A percentile compares a stretch with the other conserved stretches of the same genome.
Evolutionary conservation across 2,888 invertebrate species (phyloP).

Genomic region (Agrotis exclamationis): DNA sequence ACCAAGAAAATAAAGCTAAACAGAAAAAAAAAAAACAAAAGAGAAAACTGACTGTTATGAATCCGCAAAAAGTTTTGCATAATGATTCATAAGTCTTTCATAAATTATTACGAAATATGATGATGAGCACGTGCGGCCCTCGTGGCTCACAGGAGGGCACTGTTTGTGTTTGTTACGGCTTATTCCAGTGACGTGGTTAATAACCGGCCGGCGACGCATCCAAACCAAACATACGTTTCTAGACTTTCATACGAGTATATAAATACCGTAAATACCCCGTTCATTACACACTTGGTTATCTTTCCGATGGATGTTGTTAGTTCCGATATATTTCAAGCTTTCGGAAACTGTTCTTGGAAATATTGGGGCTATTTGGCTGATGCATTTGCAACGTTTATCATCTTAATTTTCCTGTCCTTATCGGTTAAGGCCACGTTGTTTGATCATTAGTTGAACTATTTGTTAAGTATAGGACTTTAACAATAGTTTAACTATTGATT

Average conservation of each 20-base stretch:
- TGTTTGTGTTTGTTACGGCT: conserved; percentile 79
- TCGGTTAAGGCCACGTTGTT: no score
- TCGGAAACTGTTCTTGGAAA: conserved; percentile 6
- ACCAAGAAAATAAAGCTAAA: no score
- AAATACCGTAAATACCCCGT: conserved; percentile 41
- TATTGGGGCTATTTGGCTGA: background rate
- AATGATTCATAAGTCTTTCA: conserved; percentile 31
- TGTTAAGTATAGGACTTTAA: no score
- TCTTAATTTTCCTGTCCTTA: no score
- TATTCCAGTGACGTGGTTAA: conserved; percentile 82
- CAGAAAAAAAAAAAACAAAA: no score
- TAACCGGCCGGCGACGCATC: conserved; percentile 68
- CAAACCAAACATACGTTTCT: conserved; percentile 77
- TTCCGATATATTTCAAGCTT: conserved; percentile 5
- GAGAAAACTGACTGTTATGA: background rate
- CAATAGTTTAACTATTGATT: no score
- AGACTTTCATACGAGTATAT: conserved; percentile 46
- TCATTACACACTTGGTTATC: conserved; percentile 24
- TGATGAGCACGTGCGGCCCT: conserved; percentile 59
- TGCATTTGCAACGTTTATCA: background rate
- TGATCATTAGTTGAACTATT: no score
- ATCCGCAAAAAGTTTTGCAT: background rate
- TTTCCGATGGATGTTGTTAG: conserved; percentile 8
- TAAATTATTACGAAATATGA: conserved; percentile 52
- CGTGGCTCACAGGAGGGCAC: conserved; percentile 58